Conservation (phyloP, 2,888 invertebrate species). For the Phengaris arion region DNA sequence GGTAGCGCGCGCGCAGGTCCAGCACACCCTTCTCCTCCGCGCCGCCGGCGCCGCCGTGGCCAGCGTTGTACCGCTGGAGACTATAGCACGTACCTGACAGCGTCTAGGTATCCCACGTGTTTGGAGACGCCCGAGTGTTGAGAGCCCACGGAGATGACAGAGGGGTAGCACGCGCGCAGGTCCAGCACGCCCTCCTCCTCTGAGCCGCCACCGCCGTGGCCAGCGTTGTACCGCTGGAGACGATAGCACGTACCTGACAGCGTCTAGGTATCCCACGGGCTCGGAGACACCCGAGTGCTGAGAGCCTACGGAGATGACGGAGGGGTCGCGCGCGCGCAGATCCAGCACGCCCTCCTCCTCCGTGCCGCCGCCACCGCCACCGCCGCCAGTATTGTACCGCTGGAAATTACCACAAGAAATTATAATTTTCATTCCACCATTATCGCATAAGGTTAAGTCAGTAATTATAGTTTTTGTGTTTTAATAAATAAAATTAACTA, state of each 20-base stretch:
- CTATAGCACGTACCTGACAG: no score
- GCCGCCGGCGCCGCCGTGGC: no score
- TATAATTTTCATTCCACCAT: no score
- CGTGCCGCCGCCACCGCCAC: conserved; percentile 37
- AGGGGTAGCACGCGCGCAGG: conserved; percentile 70
- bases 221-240: conserved; percentile 19
- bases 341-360: conserved; percentile 76
- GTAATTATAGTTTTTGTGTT: no score
- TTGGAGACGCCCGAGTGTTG: conserved; percentile 60
- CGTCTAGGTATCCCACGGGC: conserved; percentile 72
- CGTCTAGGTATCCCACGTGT: no score
- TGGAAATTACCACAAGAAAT: not conserved
- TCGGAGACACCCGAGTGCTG: conserved; percentile 74
- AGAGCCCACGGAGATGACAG: not conserved
- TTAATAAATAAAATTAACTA: no score
- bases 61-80: no score
- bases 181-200: conserved; percentile 75
- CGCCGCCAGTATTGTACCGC: not conserved
- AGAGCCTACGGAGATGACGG: conserved; percentile 73
- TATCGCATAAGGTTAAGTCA: no score
- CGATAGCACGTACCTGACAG: conserved; percentile 55
- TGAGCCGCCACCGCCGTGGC: conserved; percentile 32
- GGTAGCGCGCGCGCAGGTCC: no score
- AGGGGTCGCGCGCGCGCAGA: conserved; percentile 75
- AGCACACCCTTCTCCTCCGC: no score